phyloP scores from a whole-genome alignment of 1,140 invertebrate genomes.

The Limonius californicus region DNA sequence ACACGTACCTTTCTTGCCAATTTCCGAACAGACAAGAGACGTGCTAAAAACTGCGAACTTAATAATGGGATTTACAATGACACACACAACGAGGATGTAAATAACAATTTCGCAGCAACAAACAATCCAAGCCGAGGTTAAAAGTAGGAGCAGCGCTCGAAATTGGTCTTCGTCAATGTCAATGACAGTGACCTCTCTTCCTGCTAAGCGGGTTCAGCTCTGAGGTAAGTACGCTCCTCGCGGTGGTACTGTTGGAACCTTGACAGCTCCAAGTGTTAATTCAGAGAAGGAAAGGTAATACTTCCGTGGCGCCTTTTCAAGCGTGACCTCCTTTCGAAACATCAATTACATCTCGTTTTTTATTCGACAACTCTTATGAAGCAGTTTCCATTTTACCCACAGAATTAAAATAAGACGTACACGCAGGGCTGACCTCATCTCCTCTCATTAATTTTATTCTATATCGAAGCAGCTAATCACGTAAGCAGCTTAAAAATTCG shows the following conservation, averaged over 20 bases:
- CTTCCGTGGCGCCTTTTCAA: conserved; percentile 34
- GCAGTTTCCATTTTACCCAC: not conserved
- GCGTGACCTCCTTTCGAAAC: conserved; percentile 31
- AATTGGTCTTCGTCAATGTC: conserved; percentile 31
- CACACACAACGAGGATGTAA: no score
- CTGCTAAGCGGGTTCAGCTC: conserved; percentile 23
- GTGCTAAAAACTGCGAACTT: no score
- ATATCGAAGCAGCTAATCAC: no score
- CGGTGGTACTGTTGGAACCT: conserved; percentile 23
- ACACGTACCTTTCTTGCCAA: not conserved
- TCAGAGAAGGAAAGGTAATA: conserved; percentile 30
- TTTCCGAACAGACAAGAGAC: no score
- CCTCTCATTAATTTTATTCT: no score
- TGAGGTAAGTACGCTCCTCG: conserved; percentile 7
- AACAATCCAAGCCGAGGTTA: not conserved
- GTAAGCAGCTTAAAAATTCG: no score
- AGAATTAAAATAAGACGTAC: no score
- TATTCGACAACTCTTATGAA: not conserved
- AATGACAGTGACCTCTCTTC: conserved; percentile 29
- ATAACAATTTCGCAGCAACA: not conserved
- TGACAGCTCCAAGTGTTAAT: conserved; percentile 31
- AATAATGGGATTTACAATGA: no score
- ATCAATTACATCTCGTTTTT: conserved; percentile 7
- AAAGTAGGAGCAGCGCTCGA: conserved; percentile 18
- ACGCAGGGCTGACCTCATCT: no score